Conservation (phyloP, 2,888 invertebrate species). For the Torymus texanus region DNA sequence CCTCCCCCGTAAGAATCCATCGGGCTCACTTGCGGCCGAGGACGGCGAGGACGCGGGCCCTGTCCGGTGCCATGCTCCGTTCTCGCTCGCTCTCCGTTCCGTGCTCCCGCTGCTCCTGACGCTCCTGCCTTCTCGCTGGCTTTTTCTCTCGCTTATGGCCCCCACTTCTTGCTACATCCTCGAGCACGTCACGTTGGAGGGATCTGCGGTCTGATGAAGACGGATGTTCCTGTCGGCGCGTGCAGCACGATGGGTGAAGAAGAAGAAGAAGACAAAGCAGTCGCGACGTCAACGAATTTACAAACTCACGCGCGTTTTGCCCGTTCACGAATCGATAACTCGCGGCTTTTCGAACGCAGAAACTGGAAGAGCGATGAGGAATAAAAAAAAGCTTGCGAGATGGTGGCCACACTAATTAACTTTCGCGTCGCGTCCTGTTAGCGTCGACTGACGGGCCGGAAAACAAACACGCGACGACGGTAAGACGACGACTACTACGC, state of each 20-base stretch:
- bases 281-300: background rate
- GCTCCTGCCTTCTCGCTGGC: background rate
- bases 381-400: too few relatives aligned
- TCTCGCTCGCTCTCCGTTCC: slow-evolving; percentile 37
- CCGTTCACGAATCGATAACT: background rate
- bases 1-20: slow-evolving; percentile 23
- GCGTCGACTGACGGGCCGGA: background rate
- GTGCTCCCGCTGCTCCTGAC: slow-evolving; percentile 17
- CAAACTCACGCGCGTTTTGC: slow-evolving; percentile 1
- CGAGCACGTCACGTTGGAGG: too few relatives aligned
- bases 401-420: background rate
- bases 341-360: too few relatives aligned
- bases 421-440: background rate
- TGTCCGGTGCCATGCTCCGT: slow-evolving; percentile 67
- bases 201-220: background rate
- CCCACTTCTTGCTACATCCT: too few relatives aligned
- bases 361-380: too few relatives aligned
- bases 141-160: too few relatives aligned
- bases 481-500: background rate
- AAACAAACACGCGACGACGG: slow-evolving; percentile 1
- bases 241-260: background rate
- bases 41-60: slow-evolving; percentile 65
- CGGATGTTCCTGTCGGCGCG: background rate
- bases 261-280: background rate
- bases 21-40: slow-evolving; percentile 24